phyloP scores from a whole-genome alignment of 2,888 invertebrate genomes.

The Agrochola litura region DNA sequence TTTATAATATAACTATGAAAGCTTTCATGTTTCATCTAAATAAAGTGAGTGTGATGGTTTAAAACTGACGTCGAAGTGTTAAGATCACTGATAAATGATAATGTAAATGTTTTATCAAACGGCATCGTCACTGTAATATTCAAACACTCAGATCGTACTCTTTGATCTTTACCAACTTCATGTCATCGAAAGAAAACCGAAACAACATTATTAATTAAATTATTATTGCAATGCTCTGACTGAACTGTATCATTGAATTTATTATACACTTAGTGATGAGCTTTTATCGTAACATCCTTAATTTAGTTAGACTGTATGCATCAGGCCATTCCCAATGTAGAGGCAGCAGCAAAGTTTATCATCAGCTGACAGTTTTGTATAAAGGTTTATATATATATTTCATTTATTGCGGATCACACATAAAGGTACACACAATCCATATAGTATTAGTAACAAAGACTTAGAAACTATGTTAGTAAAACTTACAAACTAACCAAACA shows the following conservation, averaged over 20 bases:
- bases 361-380: background rate
- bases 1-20: conserved; percentile 22
- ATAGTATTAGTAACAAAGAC: too few relatives aligned
- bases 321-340: conserved; percentile 14
- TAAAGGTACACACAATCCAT: too few relatives aligned
- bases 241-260: conserved; percentile 41
- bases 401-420: too few relatives aligned
- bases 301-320: conserved; percentile 30
- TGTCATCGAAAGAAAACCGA: conserved; percentile 25
- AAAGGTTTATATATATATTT: too few relatives aligned
- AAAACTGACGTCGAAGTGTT: conserved; percentile 22
- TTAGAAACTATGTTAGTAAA: too few relatives aligned
- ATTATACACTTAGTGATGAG: conserved; percentile 51
- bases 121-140: background rate
- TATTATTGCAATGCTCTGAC: conserved; percentile 30
- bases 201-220: conserved; percentile 27
- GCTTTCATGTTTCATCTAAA: conserved; percentile 8
- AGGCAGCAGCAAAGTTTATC: conserved; percentile 17
- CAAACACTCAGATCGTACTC: conserved; percentile 14
- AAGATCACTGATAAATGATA: conserved; percentile 15
- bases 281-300: conserved; percentile 45
- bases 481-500: too few relatives aligned
- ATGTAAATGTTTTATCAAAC: conserved; percentile 1
- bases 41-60: conserved; percentile 1
- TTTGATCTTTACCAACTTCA: conserved; percentile 46